Evolutionary conservation across 2,113 vertebrate genomes (phyloP), one percentile per base, ranked within the genome.

Genomic region (Climacteris rufus): DNA sequence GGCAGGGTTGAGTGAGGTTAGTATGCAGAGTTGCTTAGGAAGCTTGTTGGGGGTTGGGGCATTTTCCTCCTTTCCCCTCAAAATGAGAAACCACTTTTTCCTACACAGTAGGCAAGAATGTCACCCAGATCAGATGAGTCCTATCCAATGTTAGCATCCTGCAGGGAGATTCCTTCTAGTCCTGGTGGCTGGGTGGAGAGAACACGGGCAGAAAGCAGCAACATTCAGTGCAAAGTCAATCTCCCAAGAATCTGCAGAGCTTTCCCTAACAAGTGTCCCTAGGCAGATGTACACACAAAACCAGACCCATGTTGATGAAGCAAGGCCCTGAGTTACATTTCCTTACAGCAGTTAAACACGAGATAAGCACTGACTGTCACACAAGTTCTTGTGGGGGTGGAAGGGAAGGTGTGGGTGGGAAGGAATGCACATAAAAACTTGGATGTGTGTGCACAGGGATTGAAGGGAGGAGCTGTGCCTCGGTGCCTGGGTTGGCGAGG

Each of bases 31-130:
- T 40, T 68, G 65, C 74, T 93, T 56, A 68, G 50, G 83, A 93
- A 94, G 80, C 33, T 52, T 77, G 6, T 37, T 70, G 42, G 74
- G 35, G 35, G 17, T 64, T 80, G n/a, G 75, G 60, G 33, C 37
- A 60, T 94, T 86, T 77, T 77, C 80, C 52, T 87, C 40, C 79
- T 91, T 91, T 93, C 37, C 91, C 95, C 69, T 94, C 37, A 94
- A 95, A 97, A 94, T 40, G 77, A 96, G 93, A 96, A 96, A 94
- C 22, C 6, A 1, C 24, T 47, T 87, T 96, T 93, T 94, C 96
- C 95, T 97, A 97, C 97, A 95, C 76, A 72, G 97, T 96, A 97
- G 97, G 97, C 75, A 96, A 95, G 44, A 94, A 64, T 91, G 89
- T 90, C 89, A 92, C 88, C 82, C 33, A 22, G 60, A 74, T 80